Evolutionary conservation across 64 coral and sea anemone species (phyloP).

Genomic region (Stichodactyla helianthus): DNA sequence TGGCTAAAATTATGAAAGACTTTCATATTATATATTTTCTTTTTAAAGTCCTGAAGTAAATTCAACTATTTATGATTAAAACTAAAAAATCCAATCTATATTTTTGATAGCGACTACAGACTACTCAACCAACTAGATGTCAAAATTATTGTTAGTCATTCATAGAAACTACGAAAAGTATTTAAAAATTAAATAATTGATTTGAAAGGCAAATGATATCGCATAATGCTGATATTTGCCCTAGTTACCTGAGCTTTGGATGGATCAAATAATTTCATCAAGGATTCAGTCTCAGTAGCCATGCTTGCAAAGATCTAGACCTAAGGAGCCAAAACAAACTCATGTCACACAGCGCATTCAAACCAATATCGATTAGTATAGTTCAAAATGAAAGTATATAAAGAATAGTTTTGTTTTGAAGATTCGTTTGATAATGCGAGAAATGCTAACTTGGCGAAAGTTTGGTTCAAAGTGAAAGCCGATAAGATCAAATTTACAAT

Average conservation of each 20-base stretch:
- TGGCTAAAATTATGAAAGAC: too few relatives aligned
- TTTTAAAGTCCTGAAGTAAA: not conserved
- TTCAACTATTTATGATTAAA: not conserved
- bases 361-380: not conserved
- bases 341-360: not conserved
- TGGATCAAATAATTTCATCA: not conserved
- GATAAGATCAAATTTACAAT: not conserved
- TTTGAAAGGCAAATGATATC: not conserved
- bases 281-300: not conserved
- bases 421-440: too few relatives aligned
- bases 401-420: too few relatives aligned
- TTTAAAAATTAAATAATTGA: not conserved
- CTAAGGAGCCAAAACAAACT: not conserved
- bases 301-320: not conserved
- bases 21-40: not conserved
- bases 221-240: not conserved
- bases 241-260: not conserved
- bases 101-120: not conserved
- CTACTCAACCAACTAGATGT: not conserved
- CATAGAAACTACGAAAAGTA: not conserved
- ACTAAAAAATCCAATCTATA: not conserved
- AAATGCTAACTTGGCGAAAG: conserved; percentile 3
- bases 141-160: not conserved
- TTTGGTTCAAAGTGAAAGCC: not conserved
- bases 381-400: too few relatives aligned